Percentiles rank a stretch among this genome's conserved stretches.
phyloP scores from a whole-genome alignment of 92 coral and sea anemone genomes.

The Isaurus tuberculatus region DNA sequence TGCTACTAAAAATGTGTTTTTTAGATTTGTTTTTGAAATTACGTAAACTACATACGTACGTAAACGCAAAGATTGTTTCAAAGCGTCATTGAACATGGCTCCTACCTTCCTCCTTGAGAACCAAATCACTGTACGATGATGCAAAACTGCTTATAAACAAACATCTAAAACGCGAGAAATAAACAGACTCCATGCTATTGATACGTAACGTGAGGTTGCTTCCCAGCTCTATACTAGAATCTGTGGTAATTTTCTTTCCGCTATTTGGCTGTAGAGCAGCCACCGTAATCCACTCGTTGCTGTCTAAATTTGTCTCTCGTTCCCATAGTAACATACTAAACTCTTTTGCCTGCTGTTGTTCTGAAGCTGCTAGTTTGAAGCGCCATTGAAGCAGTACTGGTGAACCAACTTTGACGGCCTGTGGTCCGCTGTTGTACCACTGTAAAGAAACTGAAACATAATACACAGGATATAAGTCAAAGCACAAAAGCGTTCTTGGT shows the following conservation, averaged over 20 bases:
- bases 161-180: constrained; percentile 44
- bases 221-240: constrained; percentile 25
- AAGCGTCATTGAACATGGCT: background rate
- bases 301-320: constrained; percentile 21
- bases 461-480: no score
- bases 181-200: constrained; percentile 22
- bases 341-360: constrained; percentile 19
- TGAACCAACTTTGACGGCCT: background rate
- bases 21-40: no score
- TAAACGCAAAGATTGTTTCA: no score
- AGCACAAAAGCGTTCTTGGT: no score
- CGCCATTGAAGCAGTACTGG: constrained; percentile 13
- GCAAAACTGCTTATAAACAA: constrained; percentile 35
- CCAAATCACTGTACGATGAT: constrained; percentile 2
- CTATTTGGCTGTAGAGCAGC: constrained; percentile 32
- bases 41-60: no score
- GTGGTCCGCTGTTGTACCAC: constrained; percentile 37
- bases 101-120: constrained; percentile 30
- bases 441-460: constrained; percentile 27
- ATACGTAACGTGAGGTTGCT: constrained; percentile 25
- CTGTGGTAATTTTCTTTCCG: constrained; percentile 27
- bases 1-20: no score
- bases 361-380: constrained; percentile 33
- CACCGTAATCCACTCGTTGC: constrained; percentile 34
- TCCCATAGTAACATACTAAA: constrained; percentile 43